Evolutionary conservation across 2,113 vertebrate genomes (phyloP).

Genomic region (Pipa parva): DNA sequence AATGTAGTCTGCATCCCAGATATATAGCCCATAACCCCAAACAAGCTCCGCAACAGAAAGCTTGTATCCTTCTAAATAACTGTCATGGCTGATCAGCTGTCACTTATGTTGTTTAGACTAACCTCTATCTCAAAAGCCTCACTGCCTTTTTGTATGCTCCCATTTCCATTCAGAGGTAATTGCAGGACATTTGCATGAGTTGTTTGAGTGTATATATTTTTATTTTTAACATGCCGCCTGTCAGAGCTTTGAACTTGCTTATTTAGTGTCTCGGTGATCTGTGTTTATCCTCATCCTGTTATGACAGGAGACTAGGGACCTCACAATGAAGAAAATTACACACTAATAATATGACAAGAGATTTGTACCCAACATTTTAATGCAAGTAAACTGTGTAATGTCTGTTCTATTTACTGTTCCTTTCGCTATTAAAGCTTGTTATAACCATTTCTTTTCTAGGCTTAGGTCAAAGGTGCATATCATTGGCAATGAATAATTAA

Average conservation of each 20-base stretch:
- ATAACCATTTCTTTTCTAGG: no score
- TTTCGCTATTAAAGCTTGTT: no score
- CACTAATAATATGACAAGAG: conserved; percentile 40
- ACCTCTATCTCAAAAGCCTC: conserved; percentile 32
- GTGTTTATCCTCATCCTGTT: conserved; percentile 37
- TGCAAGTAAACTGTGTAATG: conserved; percentile 4
- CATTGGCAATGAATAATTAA: no score
- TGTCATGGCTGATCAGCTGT: conserved; percentile 32
- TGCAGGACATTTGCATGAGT: conserved; percentile 42
- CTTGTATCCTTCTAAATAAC: conserved; percentile 17
- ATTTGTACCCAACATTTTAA: conserved; percentile 34
- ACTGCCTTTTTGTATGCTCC: conserved; percentile 28
- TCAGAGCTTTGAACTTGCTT: conserved; percentile 38
- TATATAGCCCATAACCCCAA: neutral
- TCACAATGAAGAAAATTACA: conserved; percentile 37
- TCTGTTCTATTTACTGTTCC: no score
- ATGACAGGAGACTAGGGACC: conserved; percentile 41
- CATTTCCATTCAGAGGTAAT: conserved; percentile 41
- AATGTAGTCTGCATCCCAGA: no score
- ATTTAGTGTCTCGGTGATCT: conserved; percentile 35
- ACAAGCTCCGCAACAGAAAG: neutral
- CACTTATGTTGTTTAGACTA: conserved; percentile 31
- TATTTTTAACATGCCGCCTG: conserved; percentile 41
- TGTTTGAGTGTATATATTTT: conserved; percentile 41
- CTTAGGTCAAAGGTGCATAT: no score